Evolutionary conservation across 1,140 invertebrate species (phyloP).

Genomic region (Protaetia brevitarsis): DNA sequence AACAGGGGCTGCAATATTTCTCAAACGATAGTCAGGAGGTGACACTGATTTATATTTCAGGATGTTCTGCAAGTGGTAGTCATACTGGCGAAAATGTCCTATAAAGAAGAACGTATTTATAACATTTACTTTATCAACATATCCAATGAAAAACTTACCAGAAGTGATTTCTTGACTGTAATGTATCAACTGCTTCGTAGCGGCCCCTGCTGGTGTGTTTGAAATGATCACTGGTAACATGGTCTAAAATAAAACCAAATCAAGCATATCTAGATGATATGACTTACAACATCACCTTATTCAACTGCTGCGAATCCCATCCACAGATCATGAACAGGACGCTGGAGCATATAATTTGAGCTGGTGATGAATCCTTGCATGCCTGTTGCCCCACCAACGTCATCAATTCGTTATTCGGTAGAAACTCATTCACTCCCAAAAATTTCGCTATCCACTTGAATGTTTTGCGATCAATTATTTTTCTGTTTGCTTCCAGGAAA

Average conservation of each 20-base stretch:
- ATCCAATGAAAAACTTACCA: not conserved
- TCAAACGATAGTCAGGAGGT: constrained; percentile 12
- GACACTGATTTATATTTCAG: not conserved
- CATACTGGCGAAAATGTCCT: constrained; percentile 2
- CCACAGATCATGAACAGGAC: no score
- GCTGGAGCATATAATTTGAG: constrained; percentile 55
- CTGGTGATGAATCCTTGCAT: constrained; percentile 50
- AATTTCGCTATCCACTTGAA: not conserved
- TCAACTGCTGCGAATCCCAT: no score
- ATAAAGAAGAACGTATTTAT: no score
- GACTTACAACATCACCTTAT: no score
- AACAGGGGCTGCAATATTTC: constrained; percentile 4
- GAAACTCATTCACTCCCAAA: constrained; percentile 55
- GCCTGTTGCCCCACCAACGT: constrained; percentile 44
- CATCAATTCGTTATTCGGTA: constrained; percentile 52
- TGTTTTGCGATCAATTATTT: not conserved
- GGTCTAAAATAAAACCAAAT: constrained; percentile 36
- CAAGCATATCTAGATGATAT: no score
- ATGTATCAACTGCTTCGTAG: constrained; percentile 67
- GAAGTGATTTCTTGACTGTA: constrained; percentile 54
- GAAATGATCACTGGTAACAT: constrained; percentile 63
- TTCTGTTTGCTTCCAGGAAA: not conserved
- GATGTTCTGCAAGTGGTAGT: not conserved
- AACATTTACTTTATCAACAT: no score
- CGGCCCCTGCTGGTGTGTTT: constrained; percentile 75